A percentile compares a stretch with the other conserved stretches of the same genome.
These are phyloP conservation scores for Ormyrus pomaceus DNA, from an alignment of 2,888 invertebrate species.

Conservation along the genomic window DNA sequence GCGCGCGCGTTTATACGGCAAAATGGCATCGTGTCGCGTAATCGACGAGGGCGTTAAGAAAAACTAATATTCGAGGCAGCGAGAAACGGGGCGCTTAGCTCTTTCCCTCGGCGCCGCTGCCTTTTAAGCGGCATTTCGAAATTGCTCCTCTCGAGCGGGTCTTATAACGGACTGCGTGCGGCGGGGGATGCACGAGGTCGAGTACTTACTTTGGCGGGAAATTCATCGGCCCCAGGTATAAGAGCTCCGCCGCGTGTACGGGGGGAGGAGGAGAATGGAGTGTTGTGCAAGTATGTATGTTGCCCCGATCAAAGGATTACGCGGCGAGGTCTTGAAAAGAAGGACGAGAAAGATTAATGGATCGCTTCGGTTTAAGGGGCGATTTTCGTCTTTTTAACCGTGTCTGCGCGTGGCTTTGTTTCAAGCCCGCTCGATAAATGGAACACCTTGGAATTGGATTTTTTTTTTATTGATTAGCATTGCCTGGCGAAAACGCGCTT, in stretches of 20 bases:
- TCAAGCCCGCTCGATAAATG: conserved; percentile 16
- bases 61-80: conserved; percentile 21
- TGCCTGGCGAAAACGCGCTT: too few species aligned
- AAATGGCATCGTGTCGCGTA: conserved; percentile 18
- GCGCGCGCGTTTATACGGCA: not conserved
- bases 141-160: not conserved
- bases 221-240: conserved; percentile 36
- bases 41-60: conserved; percentile 38
- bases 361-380: conserved; percentile 10
- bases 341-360: conserved; percentile 40
- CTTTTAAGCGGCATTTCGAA: not conserved
- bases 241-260: not conserved
- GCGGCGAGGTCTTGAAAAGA: not conserved
- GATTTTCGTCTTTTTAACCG: conserved; percentile 10
- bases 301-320: conserved; percentile 37
- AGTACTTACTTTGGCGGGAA: not conserved
- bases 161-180: too few species aligned
- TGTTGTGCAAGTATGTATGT: not conserved
- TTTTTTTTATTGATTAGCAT: not conserved
- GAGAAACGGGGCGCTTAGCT: conserved; percentile 3
- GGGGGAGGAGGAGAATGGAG: not conserved
- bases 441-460: not conserved
- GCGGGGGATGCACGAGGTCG: too few species aligned
- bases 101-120: not conserved
- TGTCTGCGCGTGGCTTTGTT: conserved; percentile 7